Evolutionary conservation across 2,797 vertebrate genomes (phyloP), one percentile per base, ranked within the genome.

Genomic region (Coilia nasus): DNA sequence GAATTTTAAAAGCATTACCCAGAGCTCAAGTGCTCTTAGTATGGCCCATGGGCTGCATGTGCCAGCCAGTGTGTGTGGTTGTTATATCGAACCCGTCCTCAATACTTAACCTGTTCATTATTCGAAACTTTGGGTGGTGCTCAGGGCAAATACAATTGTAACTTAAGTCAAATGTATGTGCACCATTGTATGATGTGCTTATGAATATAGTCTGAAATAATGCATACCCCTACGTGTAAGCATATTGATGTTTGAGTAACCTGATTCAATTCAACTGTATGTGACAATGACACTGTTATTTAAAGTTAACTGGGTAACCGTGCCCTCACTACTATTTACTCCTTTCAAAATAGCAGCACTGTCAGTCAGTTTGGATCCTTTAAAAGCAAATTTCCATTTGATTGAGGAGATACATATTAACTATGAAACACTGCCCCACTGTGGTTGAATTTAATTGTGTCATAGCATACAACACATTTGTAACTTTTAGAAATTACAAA

Each of bases 1-100:
- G 41, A 46, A 14, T 54, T 84, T 84, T 80, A 84, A 81, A 57
- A 64, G n/a, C 31, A 41, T 21, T 44, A 35, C 50, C 50, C 0
- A 6, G 28, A 71, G 28, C 64, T 71, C 64, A 64, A 12, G 11
- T n/a, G 64, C 19, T 21, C 57, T n/a, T 21, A 59, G 57, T 59
- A 5, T n/a, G 57, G 3, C 57, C 19, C 57, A 17, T 19, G 57
- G 57, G 57, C 57, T 10, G 50, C 7, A 41, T 59, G 57, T 59
- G 35, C 44, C 31, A 19, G 19, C 35, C 25, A 21, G 7, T 41
- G 19, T 41, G 6, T 9, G 71, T 78, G 35, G 17, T 21, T 19
- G 35, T 78, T 1, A 78, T 78, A 14, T 17, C 17, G 31, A 19
- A 78, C 17, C 71, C 19, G 11, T 15, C 17, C 15, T 15, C 28